These are phyloP conservation scores for Porites evermanni DNA, from an alignment of 92 coral and sea anemone species.

Conservation along the genomic window DNA sequence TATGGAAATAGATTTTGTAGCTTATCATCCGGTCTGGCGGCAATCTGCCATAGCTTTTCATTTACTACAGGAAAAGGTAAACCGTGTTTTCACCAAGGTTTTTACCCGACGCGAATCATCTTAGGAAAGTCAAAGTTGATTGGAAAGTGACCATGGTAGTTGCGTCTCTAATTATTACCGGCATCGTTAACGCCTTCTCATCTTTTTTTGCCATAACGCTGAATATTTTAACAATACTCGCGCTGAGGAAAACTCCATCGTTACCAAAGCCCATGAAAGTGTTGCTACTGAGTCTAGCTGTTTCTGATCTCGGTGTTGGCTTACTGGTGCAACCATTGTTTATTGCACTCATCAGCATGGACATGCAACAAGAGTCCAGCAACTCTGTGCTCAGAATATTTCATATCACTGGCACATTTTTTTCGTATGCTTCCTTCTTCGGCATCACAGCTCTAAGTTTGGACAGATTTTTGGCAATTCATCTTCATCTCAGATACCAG, in stretches of 20 bases:
- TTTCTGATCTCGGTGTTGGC: conserved; percentile 33
- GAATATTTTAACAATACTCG: not conserved
- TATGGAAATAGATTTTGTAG: not conserved
- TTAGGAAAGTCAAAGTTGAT: not conserved
- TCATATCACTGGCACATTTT: not conserved
- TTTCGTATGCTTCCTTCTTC: not conserved
- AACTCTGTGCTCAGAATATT: not conserved
- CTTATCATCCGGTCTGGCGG: not conserved
- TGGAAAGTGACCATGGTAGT: not conserved
- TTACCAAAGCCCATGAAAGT: conserved; percentile 16
- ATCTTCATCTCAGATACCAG: conserved; percentile 26
- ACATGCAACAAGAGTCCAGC: not conserved
- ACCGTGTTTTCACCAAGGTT: not conserved
- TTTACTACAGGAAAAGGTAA: not conserved
- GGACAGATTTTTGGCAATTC: conserved; percentile 24
- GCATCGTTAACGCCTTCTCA: not conserved
- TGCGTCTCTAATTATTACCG: not conserved
- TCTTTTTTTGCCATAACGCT: not conserved
- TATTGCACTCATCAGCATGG: not conserved
- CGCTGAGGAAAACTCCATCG: not conserved
- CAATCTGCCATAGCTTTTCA: not conserved
- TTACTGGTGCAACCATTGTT: conserved; percentile 5
- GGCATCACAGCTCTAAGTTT: not conserved
- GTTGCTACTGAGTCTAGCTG: conserved; percentile 30
- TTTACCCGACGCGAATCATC: not conserved